A percentile compares a stretch with the other conserved stretches of the same genome.
Conservation (phyloP, 1,140 invertebrate genomes). For the Achroia grisella region DNA sequence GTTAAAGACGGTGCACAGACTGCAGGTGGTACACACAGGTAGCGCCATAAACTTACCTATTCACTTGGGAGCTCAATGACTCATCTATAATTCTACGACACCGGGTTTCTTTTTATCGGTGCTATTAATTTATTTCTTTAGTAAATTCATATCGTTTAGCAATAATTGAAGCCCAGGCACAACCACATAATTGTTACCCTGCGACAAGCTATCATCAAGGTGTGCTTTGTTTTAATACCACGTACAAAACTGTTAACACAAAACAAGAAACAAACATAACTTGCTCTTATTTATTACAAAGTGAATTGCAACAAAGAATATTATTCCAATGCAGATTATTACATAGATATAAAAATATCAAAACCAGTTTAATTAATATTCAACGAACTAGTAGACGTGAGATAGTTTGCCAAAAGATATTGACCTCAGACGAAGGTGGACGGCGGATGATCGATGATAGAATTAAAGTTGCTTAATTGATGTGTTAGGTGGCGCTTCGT, state of each 20-base stretch:
- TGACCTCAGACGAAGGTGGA: slow-evolving; percentile 52
- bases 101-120: slow-evolving; percentile 31
- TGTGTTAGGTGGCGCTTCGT: slow-evolving; percentile 39
- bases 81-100: slow-evolving; percentile 26
- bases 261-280: slow-evolving; percentile 4
- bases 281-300: slow-evolving; percentile 11
- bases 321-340: slow-evolving; percentile 17
- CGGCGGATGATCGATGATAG: slow-evolving; percentile 58
- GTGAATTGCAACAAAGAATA: slow-evolving; percentile 20
- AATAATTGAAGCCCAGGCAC: slow-evolving; percentile 40
- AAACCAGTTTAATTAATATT: slow-evolving; percentile 57
- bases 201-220: slow-evolving; percentile 30
- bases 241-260: slow-evolving; percentile 16
- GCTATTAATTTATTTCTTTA: slow-evolving; percentile 33
- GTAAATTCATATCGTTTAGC: slow-evolving; percentile 53
- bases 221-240: slow-evolving; percentile 27
- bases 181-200: slow-evolving; percentile 26
- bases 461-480: slow-evolving; percentile 44
- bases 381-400: slow-evolving; percentile 29
- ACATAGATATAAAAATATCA: slow-evolving; percentile 33
- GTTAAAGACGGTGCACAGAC: no score
- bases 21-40: no score
- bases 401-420: slow-evolving; percentile 60
- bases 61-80: slow-evolving; percentile 13
- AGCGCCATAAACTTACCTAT: no score